Conservation (phyloP, 2,113 vertebrate genomes). For the Plecotus auritus region DNA sequence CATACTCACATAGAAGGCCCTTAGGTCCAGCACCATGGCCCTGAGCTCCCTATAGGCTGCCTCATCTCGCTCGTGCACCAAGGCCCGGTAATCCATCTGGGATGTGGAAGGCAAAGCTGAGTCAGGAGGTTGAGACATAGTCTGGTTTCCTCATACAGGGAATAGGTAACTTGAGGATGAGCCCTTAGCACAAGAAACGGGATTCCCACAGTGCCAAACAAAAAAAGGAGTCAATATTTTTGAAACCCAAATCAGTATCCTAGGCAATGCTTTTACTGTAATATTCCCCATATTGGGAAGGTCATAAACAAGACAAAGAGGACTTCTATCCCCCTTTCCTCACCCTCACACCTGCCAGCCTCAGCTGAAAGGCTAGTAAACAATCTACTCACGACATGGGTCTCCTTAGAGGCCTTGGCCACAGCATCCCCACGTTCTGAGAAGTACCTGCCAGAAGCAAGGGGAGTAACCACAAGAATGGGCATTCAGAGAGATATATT, state of each 20-base stretch:
- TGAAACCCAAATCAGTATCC: background rate
- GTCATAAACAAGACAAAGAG: slow-evolving; percentile 7
- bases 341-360: background rate
- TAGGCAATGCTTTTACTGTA: background rate
- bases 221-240: background rate
- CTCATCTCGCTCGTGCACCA: slow-evolving; percentile 89
- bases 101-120: slow-evolving; percentile 26
- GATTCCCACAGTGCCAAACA: background rate
- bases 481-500: background rate
- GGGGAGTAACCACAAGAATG: background rate
- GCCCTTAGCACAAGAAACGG: background rate
- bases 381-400: slow-evolving; percentile 87
- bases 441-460: slow-evolving; percentile 80
- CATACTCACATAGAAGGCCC: slow-evolving; percentile 89
- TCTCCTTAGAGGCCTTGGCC: slow-evolving; percentile 92
- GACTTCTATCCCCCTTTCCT: background rate
- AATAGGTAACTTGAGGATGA: slow-evolving; percentile 44
- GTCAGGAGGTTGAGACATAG: background rate
- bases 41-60: slow-evolving; percentile 83
- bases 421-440: slow-evolving; percentile 91
- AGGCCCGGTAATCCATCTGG: slow-evolving; percentile 92
- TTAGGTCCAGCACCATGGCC: slow-evolving; percentile 86
- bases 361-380: background rate
- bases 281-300: background rate
- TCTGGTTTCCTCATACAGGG: slow-evolving; percentile 22